Evolutionary conservation across 2,888 invertebrate genomes (phyloP).

Genomic region (Pediacus dermestoides): DNA sequence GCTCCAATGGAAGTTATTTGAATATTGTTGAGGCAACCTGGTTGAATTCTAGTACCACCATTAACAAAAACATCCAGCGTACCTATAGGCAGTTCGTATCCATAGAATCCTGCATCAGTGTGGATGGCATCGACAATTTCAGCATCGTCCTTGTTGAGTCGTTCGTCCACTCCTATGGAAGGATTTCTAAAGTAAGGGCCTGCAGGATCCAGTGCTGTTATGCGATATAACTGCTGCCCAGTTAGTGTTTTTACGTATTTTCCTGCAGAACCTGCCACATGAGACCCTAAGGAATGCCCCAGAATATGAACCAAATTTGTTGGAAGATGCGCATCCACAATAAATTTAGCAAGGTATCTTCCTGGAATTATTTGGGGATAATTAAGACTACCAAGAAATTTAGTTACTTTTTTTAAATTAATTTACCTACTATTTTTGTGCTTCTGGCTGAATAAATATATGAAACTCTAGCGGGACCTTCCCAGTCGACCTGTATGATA

Average conservation of each 20-base stretch:
- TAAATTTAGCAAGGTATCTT: background rate
- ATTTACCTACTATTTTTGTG: slow-evolving; percentile 33
- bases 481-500: slow-evolving; percentile 55
- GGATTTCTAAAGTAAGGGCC: slow-evolving; percentile 51
- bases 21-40: slow-evolving; percentile 47
- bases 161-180: slow-evolving; percentile 42
- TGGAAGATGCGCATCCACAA: too few relatives aligned
- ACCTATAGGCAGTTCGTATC: slow-evolving; percentile 53
- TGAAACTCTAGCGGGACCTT: slow-evolving; percentile 34
- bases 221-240: slow-evolving; percentile 41
- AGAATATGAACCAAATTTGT: slow-evolving; percentile 36
- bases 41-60: slow-evolving; percentile 54
- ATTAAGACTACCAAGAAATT: background rate
- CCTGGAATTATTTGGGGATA: too few relatives aligned
- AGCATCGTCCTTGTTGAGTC: slow-evolving; percentile 56
- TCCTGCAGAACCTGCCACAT: slow-evolving; percentile 39
- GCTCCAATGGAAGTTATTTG: slow-evolving; percentile 8
- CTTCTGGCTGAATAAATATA: slow-evolving; percentile 39
- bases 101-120: slow-evolving; percentile 54
- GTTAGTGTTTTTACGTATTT: slow-evolving; percentile 30
- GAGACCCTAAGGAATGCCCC: slow-evolving; percentile 44
- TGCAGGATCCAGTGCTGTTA: slow-evolving; percentile 56
- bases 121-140: slow-evolving; percentile 60
- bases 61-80: slow-evolving; percentile 60
- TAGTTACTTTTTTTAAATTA: background rate